Evolutionary conservation across 2,113 vertebrate genomes (phyloP), one percentile per base, ranked within the genome.

Genomic region (Neotragus moschatus): DNA sequence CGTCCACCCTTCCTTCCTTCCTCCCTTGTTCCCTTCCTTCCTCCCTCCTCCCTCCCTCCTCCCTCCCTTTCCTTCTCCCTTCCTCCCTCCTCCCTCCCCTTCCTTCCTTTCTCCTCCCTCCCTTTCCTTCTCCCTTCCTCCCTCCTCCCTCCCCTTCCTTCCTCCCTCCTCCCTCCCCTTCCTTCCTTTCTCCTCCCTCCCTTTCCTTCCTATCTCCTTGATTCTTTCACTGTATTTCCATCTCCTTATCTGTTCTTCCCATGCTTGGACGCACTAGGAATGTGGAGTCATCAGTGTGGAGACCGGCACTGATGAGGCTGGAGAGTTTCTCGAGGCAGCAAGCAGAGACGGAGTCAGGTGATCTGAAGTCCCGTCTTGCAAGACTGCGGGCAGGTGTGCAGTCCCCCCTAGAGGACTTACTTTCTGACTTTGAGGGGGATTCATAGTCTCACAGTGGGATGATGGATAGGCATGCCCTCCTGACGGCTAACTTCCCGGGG

Each of bases 371-470:
- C 73, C 28, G 33, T 33, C 9, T 28, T 47, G 2, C 1, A 28
- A 60, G 80, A 43, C 5, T 21, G 16, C 30, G 33, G 39, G 45
- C 75, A 49, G 33, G 87, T 19, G 4, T 2, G 1, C 2, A 3
- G 4, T 30, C 49, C 26, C 3, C 23, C 15, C 39, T 43, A 3
- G 51, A 70, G 77, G 82, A 53, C 6, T 19, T 2, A 14, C 73
- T 17, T 2, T 10, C 26, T 28, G 1, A 26, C 61, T 51, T 11
- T 43, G 0, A 45, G 73, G 61, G 79, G 33, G 45, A 26, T 75
- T 15, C 9, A 2, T 51, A 6, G 6, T 10, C 15, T 47, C 0
- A 16, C 6, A 3, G 1, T 36, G 14, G 17, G 2, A 15, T 6
- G 2, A 15, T 6, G 12, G 73, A 23, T 3, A 16, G 47, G 75